Evolutionary conservation across 2,888 invertebrate species (phyloP).

Genomic region (Oxytorus armatus): DNA sequence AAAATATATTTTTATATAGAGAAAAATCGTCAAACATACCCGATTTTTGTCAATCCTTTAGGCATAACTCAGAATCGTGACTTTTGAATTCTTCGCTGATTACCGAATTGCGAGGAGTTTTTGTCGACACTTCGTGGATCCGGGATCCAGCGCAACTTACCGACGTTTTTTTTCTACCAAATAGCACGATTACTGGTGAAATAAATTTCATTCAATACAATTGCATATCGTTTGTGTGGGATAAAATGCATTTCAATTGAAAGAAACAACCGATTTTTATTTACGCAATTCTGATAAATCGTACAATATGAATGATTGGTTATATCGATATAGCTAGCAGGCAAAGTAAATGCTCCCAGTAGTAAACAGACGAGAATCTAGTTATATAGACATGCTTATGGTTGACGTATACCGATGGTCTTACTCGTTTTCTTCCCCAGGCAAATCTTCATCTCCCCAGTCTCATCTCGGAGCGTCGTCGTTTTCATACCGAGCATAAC

Average conservation of each 20-base stretch:
- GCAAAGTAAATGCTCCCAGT: slow-evolving; percentile 22
- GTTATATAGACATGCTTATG: neutral
- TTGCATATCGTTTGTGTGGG: neutral
- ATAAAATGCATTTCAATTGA: too few species aligned
- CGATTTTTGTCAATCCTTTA: too few species aligned
- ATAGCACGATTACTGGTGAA: neutral
- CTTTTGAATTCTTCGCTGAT: too few species aligned
- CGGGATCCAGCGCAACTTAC: too few species aligned
- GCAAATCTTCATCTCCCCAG: too few species aligned
- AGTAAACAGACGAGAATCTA: slow-evolving; percentile 2
- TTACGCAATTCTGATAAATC: neutral
- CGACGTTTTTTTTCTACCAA: too few species aligned
- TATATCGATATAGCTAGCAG: neutral
- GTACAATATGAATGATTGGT: neutral
- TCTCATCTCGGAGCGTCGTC: slow-evolving; percentile 23
- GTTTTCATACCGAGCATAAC: slow-evolving; percentile 29
- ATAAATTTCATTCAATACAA: slow-evolving; percentile 8
- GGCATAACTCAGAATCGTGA: too few species aligned
- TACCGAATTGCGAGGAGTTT: too few species aligned
- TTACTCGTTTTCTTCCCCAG: neutral
- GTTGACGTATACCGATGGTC: slow-evolving; percentile 14
- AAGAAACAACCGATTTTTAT: neutral
- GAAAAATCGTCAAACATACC: too few species aligned
- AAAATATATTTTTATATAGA: neutral
- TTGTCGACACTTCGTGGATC: too few species aligned